Conservation (phyloP, 2,888 invertebrate genomes). For the Caradrina kadenii region DNA sequence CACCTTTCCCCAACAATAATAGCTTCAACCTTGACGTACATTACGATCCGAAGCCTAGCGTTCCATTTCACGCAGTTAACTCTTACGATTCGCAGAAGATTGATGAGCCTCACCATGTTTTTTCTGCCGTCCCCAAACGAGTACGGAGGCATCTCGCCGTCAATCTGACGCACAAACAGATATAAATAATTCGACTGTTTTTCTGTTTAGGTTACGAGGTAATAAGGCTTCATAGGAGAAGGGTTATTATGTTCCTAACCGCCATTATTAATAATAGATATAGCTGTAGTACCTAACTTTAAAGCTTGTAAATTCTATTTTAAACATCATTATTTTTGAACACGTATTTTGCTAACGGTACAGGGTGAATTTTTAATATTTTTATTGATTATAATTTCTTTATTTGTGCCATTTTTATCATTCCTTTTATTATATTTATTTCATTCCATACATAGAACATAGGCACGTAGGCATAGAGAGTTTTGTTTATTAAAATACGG, state of each 20-base stretch:
- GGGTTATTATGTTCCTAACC: neutral
- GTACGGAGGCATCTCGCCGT: slow-evolving; percentile 40
- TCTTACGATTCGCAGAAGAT: slow-evolving; percentile 51
- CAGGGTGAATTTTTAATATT: too few relatives aligned
- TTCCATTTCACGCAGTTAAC: slow-evolving; percentile 56
- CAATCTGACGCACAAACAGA: slow-evolving; percentile 56
- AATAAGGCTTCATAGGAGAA: neutral
- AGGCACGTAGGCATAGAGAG: too few relatives aligned
- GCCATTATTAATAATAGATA: too few relatives aligned
- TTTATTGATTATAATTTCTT: too few relatives aligned
- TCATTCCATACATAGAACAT: too few relatives aligned
- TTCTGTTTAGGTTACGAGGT: slow-evolving; percentile 11
- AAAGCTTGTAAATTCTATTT: neutral
- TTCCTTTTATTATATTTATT: too few relatives aligned
- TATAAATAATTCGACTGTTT: slow-evolving; percentile 52
- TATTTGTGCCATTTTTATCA: too few relatives aligned
- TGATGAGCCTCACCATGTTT: slow-evolving; percentile 55
- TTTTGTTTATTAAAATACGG: too few relatives aligned
- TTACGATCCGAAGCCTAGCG: slow-evolving; percentile 42
- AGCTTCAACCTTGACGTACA: slow-evolving; percentile 41
- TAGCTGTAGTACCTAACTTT: too few relatives aligned
- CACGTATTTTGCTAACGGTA: too few relatives aligned
- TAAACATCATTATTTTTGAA: too few relatives aligned
- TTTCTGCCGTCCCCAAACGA: slow-evolving; percentile 42
- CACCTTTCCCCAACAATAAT: slow-evolving; percentile 28